Evolutionary conservation across 2,797 vertebrate genomes (phyloP), one percentile per base, ranked within the genome.

Genomic region (Enteromius fasciolatus): DNA sequence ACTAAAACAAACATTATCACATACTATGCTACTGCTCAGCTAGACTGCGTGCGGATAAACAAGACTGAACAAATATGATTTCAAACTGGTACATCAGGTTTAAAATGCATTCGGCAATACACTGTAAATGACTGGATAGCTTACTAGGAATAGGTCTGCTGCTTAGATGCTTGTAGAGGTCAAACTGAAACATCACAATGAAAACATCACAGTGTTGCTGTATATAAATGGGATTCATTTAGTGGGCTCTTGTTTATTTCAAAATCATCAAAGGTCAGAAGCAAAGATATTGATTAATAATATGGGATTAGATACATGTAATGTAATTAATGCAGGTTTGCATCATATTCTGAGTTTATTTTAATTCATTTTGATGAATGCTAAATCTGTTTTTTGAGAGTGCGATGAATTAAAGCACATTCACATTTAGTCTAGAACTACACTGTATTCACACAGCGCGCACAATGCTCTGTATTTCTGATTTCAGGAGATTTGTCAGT

Each of bases 21-120:
- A 50, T 20, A 11, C 20, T 23, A 25, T 39, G 8, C 5, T 31
- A 1, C n/a, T 75, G 11, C 20, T 36, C 3, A 54, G 28, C 20
- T 57, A 9, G 14, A 57, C 18, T 9, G 31, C 3, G 67, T 39
- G 3, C 10, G 8, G 20, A 18, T 28, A 44, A 41, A 76, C 73
- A 28, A 41, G n/a, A 61, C 36, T 28, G 73, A 76, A 59, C 33
- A 76, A 23, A 76, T 41, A 57, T 6, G 8, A 25, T 15, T 18
- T 59, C n/a, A 76, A 77, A 66, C 25, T n/a, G 44, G 59, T n/a
- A 72, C 2, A 31, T 59, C 52, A 33, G 20, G 52, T 80, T 59
- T 20, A 31, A 69, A n/a, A 79, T n/a, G 2, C 15, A 17, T 36
- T 6, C 4, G 10, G 15, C 28, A 20, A 79, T 44, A 9, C 57